Evolutionary conservation across 2,797 vertebrate genomes (phyloP), one percentile per base, ranked within the genome.

Genomic region (Cyclura pinguis): DNA sequence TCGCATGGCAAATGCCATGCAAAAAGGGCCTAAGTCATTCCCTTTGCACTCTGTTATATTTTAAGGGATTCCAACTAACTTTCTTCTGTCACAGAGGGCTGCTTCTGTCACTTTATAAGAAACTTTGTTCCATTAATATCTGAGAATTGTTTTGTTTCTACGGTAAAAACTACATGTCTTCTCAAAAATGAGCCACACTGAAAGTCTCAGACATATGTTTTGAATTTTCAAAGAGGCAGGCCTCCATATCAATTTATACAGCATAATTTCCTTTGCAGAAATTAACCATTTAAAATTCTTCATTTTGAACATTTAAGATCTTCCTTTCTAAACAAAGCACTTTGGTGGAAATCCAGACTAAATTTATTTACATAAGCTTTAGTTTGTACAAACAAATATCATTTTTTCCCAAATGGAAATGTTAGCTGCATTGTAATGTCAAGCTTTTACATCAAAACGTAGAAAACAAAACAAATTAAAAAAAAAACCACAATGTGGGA

Each of bases 311-410:
- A 22, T 55, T 88, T 73, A 42, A 74, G 52, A 50, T 20, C 20
- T 83, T 69, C 42, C 42, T 1, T 32, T 77, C 59, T 47, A 74
- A 86, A 59, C 57, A 62, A 6, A 73, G n/a, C 22, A 76, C 12
- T n/a, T 77, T 59, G 69, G 22, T 57, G 20, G 50, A 57, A 88
- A 77, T 35, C 78, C 50, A 22, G 8, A 9, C 84, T 80, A 72
- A 78, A 88, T 67, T 84, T 88, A 88, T 84, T 87, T 72, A 52
- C 35, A 80, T 59, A 78, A 57, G 52, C 38, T 69, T 72, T 88
- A 32, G 4, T 83, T 87, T 74, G 67, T 67, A 72, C 64, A 84
- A 69, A 87, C n/a, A 62, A 89, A 38, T 47, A 10, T 29, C 5
- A 69, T 7, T 50, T 59, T 76, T 62, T n/a, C 38, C 64, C 47